Base-by-base conservation (phyloP, 2,113 vertebrate genomes). In the Trichechus manatus region DNA sequence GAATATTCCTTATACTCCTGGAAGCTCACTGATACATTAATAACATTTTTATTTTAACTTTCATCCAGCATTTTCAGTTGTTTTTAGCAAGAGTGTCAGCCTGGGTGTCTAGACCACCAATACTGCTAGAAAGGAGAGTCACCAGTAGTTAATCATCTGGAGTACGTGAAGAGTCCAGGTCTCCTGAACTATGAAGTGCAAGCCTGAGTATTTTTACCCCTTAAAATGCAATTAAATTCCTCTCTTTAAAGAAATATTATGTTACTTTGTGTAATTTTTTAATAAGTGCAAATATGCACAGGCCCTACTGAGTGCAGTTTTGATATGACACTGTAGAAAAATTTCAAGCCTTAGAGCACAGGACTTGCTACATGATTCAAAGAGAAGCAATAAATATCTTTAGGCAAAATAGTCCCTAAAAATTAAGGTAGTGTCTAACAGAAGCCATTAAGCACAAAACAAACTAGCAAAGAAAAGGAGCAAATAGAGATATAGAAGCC, bases 201-300 rank as follows among this genome's bases (percentile, higher is more conserved):
- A 74, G 4, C 31, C 68, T n/a, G 15, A 70, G 68, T 70, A n/a
- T 33, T 74, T 66, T 84, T 89, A 74, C 5, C 10, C 15, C 29
- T 87, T 61, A 44, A 90, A 63, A 17, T 81, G 31, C 11, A 90
- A 39, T 89, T 81, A 68, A 86, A 50, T 81, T 19, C 23, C 56
- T 89, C 64, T 80, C 33, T 92, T 80, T 59, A 33, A 95, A 70
- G 78, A 94, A 72, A 36, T 11, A 85, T 36, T 44, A 74, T 90
- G 15, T 75, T 80, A 61, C n/a, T 72, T 66, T 74, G 61, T 66
- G 15, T 85, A 91, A 89, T 27, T 47, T 88, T 82, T 83, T 82
- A 13, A 29, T 74, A 87, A 79, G 56, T 80, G 6, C 15, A 79
- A 80, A 44, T 61, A 42, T 29, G 25, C 39, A 66, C 17, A 68